These are phyloP conservation scores for Gymnothorax javanicus DNA, from an alignment of 2,797 vertebrate species.

Conservation along the genomic window DNA sequence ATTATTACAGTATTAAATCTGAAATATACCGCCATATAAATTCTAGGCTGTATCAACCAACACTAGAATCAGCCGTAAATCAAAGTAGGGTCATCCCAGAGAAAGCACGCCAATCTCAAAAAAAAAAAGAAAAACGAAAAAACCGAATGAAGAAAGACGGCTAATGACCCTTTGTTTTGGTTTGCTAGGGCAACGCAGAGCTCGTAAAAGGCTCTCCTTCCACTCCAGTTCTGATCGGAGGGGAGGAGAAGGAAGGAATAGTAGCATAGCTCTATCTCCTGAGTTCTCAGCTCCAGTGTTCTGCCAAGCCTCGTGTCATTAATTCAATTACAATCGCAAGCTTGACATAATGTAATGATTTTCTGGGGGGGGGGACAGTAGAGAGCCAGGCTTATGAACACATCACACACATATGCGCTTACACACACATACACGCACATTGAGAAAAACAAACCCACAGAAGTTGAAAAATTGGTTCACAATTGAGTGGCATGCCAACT, in stretches of 20 bases:
- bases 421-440: neutral
- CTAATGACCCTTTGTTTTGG: constrained; percentile 30
- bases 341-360: constrained; percentile 81
- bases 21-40: too few species aligned
- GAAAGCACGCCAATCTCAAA: constrained; percentile 9
- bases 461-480: constrained; percentile 74
- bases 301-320: constrained; percentile 80
- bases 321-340: constrained; percentile 88
- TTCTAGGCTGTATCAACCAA: too few species aligned
- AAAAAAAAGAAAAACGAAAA: too few species aligned
- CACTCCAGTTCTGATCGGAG: constrained; percentile 61
- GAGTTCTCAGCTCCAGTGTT: constrained; percentile 76
- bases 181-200: constrained; percentile 56
- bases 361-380: constrained; percentile 60
- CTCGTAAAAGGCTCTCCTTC: constrained; percentile 59
- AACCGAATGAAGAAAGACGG: neutral
- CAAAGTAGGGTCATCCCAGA: neutral
- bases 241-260: constrained; percentile 57
- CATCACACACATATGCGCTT: constrained; percentile 54
- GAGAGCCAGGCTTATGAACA: constrained; percentile 68
- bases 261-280: constrained; percentile 73
- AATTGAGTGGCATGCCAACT: constrained; percentile 44
- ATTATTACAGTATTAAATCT: too few species aligned
- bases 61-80: neutral
- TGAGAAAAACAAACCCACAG: constrained; percentile 55